Percentiles rank a stretch among this genome's conserved stretches.
Evolutionary conservation across 2,797 vertebrate genomes (phyloP).

Genomic region (Nannoperca obscura): DNA sequence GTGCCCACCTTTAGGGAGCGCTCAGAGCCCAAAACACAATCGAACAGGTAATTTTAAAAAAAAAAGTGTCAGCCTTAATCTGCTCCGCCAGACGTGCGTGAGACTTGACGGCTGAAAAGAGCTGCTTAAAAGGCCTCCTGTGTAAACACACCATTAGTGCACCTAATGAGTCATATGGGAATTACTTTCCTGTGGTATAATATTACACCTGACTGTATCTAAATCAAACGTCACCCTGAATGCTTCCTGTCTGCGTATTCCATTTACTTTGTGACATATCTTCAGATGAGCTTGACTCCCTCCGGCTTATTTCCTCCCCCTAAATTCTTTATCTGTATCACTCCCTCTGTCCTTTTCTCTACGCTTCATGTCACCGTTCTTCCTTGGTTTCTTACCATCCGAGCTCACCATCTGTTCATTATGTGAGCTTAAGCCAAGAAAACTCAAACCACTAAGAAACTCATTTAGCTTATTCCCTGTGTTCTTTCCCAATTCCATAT

Average conservation of each 20-base stretch:
- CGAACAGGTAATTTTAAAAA: not conserved
- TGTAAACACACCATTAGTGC: not conserved
- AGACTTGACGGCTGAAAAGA: not conserved
- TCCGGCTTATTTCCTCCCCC: constrained; percentile 11
- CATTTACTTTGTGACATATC: constrained; percentile 47
- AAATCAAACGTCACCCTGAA: constrained; percentile 6
- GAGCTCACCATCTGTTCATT: constrained; percentile 23
- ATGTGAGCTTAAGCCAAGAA: constrained; percentile 4
- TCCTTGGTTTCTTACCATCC: constrained; percentile 16
- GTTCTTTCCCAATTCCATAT: not conserved
- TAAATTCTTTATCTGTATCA: constrained; percentile 14
- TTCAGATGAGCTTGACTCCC: constrained; percentile 22
- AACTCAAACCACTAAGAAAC: constrained; percentile 1
- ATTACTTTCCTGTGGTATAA: constrained; percentile 26
- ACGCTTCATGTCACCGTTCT: constrained; percentile 32
- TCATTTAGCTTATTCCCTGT: not conserved
- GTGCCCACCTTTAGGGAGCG: not conserved
- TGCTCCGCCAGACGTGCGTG: not conserved
- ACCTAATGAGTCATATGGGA: constrained; percentile 38
- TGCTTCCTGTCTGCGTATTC: constrained; percentile 39
- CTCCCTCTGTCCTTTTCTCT: constrained; percentile 2
- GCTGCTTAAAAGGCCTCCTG: not conserved
- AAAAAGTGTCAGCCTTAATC: not conserved
- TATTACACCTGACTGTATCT: constrained; percentile 33
- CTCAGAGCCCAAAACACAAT: not conserved